Conservation (phyloP, 2,888 invertebrate genomes). For the Poecilus cupreus region DNA sequence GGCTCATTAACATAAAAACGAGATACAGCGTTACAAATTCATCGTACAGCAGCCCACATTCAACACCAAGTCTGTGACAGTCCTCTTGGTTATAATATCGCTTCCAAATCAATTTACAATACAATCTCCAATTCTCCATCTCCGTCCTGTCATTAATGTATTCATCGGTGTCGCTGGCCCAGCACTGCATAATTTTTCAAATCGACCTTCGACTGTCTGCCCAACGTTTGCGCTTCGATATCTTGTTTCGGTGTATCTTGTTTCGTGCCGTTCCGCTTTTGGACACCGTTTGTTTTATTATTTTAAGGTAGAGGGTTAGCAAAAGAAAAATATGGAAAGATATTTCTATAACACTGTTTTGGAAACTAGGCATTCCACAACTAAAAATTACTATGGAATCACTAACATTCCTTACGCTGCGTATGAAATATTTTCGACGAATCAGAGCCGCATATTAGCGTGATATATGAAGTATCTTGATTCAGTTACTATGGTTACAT, state of each 20-base stretch:
- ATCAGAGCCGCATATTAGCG: too few relatives aligned
- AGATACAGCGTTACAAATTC: background rate
- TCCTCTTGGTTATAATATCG: background rate
- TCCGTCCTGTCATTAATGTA: constrained; percentile 29
- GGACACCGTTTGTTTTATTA: too few relatives aligned
- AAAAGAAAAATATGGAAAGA: too few relatives aligned
- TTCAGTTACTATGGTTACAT: too few relatives aligned
- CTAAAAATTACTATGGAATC: too few relatives aligned
- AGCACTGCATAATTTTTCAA: constrained; percentile 51
- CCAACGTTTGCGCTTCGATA: background rate
- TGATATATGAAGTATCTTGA: too few relatives aligned
- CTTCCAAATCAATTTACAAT: constrained; percentile 38
- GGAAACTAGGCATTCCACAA: too few relatives aligned
- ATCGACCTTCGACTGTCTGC: background rate
- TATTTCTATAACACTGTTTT: too few relatives aligned
- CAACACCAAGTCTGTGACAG: background rate
- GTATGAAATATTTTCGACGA: too few relatives aligned
- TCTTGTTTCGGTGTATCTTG: background rate
- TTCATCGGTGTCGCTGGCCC: constrained; percentile 49
- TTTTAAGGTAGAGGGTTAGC: too few relatives aligned
- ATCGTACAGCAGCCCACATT: background rate
- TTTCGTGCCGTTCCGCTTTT: background rate
- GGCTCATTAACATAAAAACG: constrained; percentile 2
- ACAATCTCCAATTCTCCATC: constrained; percentile 29
- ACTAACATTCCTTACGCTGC: too few relatives aligned